A percentile compares a stretch with the other conserved stretches of the same genome.
Evolutionary conservation across 2,797 vertebrate species (phyloP).

Genomic region (Characodon lateralis): DNA sequence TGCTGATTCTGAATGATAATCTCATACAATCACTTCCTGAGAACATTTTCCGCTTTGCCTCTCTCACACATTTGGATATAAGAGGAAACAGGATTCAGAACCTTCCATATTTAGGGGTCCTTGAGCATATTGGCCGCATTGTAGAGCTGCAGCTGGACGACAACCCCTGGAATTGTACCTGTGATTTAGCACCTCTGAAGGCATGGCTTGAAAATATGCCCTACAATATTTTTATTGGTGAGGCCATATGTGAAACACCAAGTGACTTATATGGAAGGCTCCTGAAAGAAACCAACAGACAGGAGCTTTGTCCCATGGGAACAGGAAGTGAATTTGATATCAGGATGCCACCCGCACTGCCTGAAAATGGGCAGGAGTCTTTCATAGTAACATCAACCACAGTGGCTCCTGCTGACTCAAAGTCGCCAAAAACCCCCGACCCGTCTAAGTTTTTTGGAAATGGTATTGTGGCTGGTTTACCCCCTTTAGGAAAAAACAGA

Average conservation of each 20-base stretch:
- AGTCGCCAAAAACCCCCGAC: slow-evolving; percentile 91
- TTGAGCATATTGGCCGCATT: slow-evolving; percentile 96
- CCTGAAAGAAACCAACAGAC: slow-evolving; percentile 96
- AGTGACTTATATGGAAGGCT: slow-evolving; percentile 94
- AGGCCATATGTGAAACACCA: slow-evolving; percentile 97
- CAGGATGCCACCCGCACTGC: slow-evolving; percentile 87
- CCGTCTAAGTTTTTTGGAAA: slow-evolving; percentile 96
- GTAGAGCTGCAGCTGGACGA: slow-evolving; percentile 97
- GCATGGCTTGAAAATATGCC: slow-evolving; percentile 99
- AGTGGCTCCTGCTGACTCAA: slow-evolving; percentile 85
- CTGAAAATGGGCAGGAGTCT: slow-evolving; percentile 86
- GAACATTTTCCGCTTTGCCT: slow-evolving; percentile 98
- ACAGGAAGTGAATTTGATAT: slow-evolving; percentile 95
- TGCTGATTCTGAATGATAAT: slow-evolving; percentile 98
- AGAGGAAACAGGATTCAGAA: slow-evolving; percentile 97
- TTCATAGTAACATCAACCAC: slow-evolving; percentile 87
- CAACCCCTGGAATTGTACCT: slow-evolving; percentile 99
- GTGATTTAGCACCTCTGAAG: slow-evolving; percentile 95
- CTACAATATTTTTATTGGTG: slow-evolving; percentile 97
- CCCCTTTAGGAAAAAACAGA: slow-evolving; percentile 86
- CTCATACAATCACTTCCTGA: slow-evolving; percentile 95
- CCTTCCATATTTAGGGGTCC: slow-evolving; percentile 94
- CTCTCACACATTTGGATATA: slow-evolving; percentile 98
- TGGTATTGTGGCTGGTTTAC: slow-evolving; percentile 93
- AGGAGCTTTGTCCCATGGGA: slow-evolving; percentile 96